Conservation (phyloP, 2,797 vertebrate species). For the Vireo griseus region DNA sequence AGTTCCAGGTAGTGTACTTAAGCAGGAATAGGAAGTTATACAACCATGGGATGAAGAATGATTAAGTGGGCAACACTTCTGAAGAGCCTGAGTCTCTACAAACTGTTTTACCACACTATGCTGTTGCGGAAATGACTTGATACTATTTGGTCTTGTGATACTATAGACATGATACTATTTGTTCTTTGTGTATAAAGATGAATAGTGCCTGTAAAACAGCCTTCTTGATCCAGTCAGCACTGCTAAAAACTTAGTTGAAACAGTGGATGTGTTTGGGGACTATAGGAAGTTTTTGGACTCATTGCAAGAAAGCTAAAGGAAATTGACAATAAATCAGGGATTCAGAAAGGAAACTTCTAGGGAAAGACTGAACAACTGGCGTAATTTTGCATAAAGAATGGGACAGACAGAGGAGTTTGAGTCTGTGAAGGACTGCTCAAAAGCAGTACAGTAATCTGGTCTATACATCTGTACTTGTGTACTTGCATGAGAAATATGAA, state of each 20-base stretch:
- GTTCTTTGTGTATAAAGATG: not conserved
- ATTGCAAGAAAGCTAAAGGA: not conserved
- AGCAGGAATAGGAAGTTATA: constrained; percentile 14
- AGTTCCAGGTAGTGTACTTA: not conserved
- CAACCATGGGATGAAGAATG: not conserved
- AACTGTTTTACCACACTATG: accelerated
- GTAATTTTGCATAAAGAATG: not conserved
- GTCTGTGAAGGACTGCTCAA: not conserved
- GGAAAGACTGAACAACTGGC: not conserved
- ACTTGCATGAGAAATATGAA: not conserved
- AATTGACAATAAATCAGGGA: not conserved
- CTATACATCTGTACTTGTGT: not conserved
- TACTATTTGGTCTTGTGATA: not conserved
- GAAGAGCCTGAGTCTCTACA: not conserved
- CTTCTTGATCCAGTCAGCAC: not conserved
- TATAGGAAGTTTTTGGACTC: not conserved
- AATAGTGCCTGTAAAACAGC: not conserved
- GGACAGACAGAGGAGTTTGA: not conserved
- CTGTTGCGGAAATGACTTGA: not conserved
- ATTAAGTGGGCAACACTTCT: not conserved
- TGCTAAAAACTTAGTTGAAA: not conserved
- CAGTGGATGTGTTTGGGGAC: not conserved
- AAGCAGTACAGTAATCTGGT: not conserved
- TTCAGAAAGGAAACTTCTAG: not conserved
- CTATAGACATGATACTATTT: not conserved